Base-by-base conservation (phyloP, 2,888 invertebrate genomes). In the Notodonta ziczac region DNA sequence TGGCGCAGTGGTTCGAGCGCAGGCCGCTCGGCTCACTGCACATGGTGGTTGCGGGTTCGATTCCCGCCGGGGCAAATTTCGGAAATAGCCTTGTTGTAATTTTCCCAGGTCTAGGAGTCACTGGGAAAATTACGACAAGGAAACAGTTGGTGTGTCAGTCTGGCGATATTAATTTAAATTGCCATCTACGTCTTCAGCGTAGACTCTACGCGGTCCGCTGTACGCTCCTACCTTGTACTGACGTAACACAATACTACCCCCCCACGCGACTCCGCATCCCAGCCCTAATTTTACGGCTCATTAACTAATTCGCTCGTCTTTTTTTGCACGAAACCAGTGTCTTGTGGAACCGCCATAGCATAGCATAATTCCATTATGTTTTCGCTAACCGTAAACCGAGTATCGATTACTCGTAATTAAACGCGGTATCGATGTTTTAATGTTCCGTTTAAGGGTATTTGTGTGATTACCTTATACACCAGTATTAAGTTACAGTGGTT, bases 251-350 rank as follows among this genome's bases (percentile, higher is more conserved):
- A 91, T 86, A 89, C 86, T 77, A 77, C 70, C 68, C 69, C 68
- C 61, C 50, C 52, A 62, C 74, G 71, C 77, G 78, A 78, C 80
- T 81, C 81, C 79, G 81, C 83, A 78, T 80, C 79, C 81, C 82
- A 83, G 86, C 91, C 93, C 91, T 90, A 91, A 93, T 93, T 93
- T 93, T 83, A 82, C 86, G 88, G 80, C 91, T 93, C 93, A 93
- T 93, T 93, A 88, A 74, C 75, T 81, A 77, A 86, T 85, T 81
- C 80, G 79, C 80, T 81, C 83, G 87, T 90, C 84, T 54, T 85
- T 89, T 90, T 91, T 91, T 89, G 88, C 89, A 78, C 74, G 69
- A 77, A 83, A 78, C 82, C 85, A 84, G 72, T 86, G 85, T 83
- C 80, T 82, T 78, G 77, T 82, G 65, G 72, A 81, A 67, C 76